Conservation (phyloP, 2,113 vertebrate genomes). For the Laterallus jamaicensis region DNA sequence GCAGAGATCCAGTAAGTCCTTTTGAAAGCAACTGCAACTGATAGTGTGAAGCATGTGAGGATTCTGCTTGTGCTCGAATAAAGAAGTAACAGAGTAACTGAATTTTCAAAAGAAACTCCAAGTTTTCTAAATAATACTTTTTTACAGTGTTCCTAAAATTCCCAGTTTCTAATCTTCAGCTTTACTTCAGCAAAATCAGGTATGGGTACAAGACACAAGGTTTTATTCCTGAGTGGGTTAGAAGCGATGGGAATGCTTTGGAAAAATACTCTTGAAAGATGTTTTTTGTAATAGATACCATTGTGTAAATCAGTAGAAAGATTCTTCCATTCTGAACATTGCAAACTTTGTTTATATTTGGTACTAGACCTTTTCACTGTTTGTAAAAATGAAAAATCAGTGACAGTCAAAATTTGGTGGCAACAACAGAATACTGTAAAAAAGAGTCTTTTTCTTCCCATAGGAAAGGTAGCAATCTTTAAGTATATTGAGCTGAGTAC, state of each 20-base stretch:
- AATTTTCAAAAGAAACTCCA: not conserved
- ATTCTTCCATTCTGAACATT: not conserved
- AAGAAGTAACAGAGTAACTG: not conserved
- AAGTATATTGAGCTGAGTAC: slow-evolving; percentile 1
- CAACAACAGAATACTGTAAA: not conserved
- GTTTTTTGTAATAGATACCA: not conserved
- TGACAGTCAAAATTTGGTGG: slow-evolving; percentile 22
- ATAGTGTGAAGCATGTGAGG: not conserved
- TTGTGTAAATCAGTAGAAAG: not conserved
- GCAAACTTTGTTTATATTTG: not conserved
- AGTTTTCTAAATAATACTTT: not conserved
- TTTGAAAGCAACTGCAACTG: not conserved
- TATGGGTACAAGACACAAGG: not conserved
- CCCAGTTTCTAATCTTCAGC: not conserved
- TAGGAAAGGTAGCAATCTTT: not conserved
- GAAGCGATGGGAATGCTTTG: not conserved
- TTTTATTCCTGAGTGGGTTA: not conserved
- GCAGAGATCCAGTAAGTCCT: not conserved
- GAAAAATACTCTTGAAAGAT: not conserved
- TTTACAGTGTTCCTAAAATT: not conserved
- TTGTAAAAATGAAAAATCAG: slow-evolving; percentile 23
- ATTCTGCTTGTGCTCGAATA: not conserved
- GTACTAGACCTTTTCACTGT: not conserved
- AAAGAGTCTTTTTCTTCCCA: not conserved
- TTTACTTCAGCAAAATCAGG: not conserved